Conservation (phyloP, 2,888 invertebrate species). For the Erebia palarica region DNA sequence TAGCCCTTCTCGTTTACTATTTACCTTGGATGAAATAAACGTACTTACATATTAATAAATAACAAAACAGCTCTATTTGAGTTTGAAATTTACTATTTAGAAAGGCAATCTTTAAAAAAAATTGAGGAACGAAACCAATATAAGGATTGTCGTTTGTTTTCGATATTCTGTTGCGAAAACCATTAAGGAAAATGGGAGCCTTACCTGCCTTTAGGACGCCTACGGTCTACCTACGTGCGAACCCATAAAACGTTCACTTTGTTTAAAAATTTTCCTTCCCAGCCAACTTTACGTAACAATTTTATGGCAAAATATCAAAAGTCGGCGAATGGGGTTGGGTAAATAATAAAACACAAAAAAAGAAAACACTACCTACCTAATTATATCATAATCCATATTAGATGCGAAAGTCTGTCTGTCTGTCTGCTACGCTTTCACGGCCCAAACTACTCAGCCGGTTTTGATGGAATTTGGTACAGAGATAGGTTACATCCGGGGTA, state of each 20-base stretch:
- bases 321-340: too few relatives aligned
- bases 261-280: not conserved
- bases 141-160: not conserved
- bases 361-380: too few relatives aligned
- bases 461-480: too few relatives aligned
- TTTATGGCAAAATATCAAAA: not conserved
- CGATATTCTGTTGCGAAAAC: not conserved
- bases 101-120: not conserved
- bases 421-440: too few relatives aligned
- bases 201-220: not conserved
- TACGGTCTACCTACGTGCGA: not conserved
- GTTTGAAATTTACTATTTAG: not conserved
- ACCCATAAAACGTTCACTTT: conserved; percentile 2
- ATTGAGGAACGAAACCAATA: not conserved
- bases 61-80: not conserved
- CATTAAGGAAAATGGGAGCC: not conserved
- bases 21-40: too few relatives aligned
- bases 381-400: too few relatives aligned
- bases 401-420: too few relatives aligned
- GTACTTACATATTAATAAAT: too few relatives aligned
- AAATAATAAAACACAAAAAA: too few relatives aligned
- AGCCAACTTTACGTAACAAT: not conserved
- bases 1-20: too few relatives aligned
- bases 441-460: too few relatives aligned
- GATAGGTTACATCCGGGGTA: too few relatives aligned